These are phyloP conservation scores for Muntiacus muntjak DNA, from an alignment of 2,113 vertebrate species.

Conservation along the genomic window DNA sequence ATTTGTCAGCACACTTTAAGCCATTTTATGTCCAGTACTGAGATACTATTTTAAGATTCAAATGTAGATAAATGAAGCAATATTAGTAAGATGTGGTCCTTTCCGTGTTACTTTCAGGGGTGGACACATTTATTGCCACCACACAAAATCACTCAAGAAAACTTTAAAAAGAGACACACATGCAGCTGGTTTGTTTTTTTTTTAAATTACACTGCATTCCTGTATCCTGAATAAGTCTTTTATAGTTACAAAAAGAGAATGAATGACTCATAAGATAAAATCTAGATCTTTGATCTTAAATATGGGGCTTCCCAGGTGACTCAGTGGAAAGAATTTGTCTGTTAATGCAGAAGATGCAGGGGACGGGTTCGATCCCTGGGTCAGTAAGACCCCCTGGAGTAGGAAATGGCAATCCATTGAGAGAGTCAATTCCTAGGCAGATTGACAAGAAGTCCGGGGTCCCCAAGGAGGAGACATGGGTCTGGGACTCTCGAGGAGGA, in stretches of 20 bases:
- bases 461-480: too few species aligned
- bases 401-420: too few species aligned
- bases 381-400: too few species aligned
- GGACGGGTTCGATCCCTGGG: too few species aligned
- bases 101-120: not conserved
- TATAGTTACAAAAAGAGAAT: conserved; percentile 42
- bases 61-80: not conserved
- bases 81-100: not conserved
- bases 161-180: conserved; percentile 47
- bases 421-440: too few species aligned
- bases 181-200: not conserved
- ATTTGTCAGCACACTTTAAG: conserved; percentile 1
- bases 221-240: conserved; percentile 56
- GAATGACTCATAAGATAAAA: conserved; percentile 68
- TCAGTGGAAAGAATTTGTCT: too few species aligned
- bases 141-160: conserved; percentile 40
- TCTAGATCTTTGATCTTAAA: not conserved
- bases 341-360: too few species aligned
- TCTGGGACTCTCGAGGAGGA: too few species aligned
- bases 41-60: conserved; percentile 12
- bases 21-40: not conserved
- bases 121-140: not conserved
- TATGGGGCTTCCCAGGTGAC: too few species aligned
- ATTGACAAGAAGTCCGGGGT: too few species aligned
- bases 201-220: not conserved